A percentile compares a stretch with the other conserved stretches of the same genome.
Conservation (phyloP, 2,113 vertebrate species). For the Vireo altiloquus region DNA sequence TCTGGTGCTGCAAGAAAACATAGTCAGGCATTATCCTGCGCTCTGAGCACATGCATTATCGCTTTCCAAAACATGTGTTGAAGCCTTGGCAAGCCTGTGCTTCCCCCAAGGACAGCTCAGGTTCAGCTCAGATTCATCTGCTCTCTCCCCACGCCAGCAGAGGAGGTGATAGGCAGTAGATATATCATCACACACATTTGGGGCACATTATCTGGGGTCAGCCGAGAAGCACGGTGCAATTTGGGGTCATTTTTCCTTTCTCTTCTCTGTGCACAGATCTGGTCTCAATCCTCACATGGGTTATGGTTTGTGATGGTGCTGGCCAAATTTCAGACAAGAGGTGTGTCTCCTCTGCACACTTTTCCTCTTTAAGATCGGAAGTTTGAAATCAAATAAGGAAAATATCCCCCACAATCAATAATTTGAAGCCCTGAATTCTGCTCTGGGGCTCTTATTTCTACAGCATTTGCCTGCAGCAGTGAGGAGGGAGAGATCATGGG, state of each 20-base stretch:
- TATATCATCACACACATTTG: neutral
- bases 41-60: neutral
- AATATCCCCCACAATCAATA: neutral
- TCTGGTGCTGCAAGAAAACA: neutral
- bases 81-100: neutral
- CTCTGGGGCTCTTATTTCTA: neutral
- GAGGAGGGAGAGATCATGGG: fast-evolving
- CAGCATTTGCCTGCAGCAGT: neutral
- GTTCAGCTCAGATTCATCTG: neutral
- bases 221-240: fast-evolving
- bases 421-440: neutral
- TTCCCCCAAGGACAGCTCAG: neutral
- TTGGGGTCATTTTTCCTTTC: neutral
- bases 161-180: neutral
- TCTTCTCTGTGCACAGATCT: neutral
- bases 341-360: neutral
- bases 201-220: neutral
- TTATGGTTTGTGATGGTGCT: neutral
- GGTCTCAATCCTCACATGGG: fast-evolving
- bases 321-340: neutral
- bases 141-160: neutral
- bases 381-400: neutral
- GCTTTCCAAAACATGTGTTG: neutral
- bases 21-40: neutral
- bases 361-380: neutral